Conservation (phyloP, 2,888 invertebrate genomes). For the Troglohyphantes excavatus region DNA sequence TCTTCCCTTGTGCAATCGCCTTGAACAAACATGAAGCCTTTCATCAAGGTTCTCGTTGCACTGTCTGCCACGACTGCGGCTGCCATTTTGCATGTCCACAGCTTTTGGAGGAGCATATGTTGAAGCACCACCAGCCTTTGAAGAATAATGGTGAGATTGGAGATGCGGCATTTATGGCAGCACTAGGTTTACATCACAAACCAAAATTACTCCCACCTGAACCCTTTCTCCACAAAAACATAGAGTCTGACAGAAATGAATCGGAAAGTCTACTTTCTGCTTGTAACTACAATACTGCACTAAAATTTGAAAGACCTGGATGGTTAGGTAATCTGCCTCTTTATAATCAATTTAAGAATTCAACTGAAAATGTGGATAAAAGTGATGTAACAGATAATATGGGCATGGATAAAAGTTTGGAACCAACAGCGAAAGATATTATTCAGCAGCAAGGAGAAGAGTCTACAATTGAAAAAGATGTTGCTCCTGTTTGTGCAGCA, state of each 20-base stretch:
- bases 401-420: background rate
- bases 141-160: background rate
- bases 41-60: background rate
- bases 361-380: background rate
- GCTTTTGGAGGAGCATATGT: background rate
- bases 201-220: background rate
- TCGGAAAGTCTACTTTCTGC: background rate
- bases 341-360: too few species aligned
- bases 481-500: background rate
- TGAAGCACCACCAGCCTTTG: conserved; percentile 5
- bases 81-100: background rate
- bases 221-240: background rate
- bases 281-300: too few species aligned
- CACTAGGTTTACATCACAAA: background rate
- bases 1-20: background rate
- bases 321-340: too few species aligned
- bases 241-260: background rate
- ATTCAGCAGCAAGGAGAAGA: background rate
- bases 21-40: background rate
- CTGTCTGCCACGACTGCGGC: conserved; percentile 2
- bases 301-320: too few species aligned
- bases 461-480: background rate
- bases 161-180: background rate
- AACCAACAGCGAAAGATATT: background rate
- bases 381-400: background rate